These are phyloP conservation scores for Tupaia tana DNA, from an alignment of 2,113 vertebrate species.

Conservation along the genomic window DNA sequence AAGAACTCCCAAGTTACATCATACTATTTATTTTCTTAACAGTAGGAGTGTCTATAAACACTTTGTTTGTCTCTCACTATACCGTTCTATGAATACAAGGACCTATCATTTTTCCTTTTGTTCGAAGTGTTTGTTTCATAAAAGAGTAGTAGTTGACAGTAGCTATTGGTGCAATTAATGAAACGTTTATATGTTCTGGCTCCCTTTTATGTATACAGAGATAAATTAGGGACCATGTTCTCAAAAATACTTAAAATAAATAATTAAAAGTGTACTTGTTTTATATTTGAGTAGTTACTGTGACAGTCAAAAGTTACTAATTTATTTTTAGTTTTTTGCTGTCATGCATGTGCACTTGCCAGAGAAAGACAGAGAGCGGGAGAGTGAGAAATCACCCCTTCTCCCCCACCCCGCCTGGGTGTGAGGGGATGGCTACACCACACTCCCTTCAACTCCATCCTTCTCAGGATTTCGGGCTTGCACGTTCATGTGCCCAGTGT, in stretches of 20 bases:
- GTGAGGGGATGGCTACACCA: no score
- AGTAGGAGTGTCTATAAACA: not conserved
- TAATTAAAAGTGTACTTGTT: conserved; percentile 8
- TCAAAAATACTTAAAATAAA: not conserved
- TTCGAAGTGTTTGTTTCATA: not conserved
- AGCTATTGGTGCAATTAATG: not conserved
- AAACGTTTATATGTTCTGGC: not conserved
- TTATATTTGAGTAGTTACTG: conserved; percentile 8
- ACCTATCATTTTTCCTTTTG: not conserved
- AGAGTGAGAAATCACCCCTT: no score
- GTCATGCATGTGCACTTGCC: no score
- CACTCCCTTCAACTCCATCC: no score
- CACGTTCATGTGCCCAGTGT: no score
- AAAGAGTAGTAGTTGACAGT: not conserved
- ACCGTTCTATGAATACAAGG: not conserved
- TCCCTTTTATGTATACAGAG: not conserved
- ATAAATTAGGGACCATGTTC: not conserved
- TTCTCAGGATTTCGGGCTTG: no score
- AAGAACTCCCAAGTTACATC: conserved; percentile 46
- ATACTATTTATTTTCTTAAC: conserved; percentile 48
- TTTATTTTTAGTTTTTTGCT: no score
- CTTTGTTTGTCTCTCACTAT: not conserved
- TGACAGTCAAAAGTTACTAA: not conserved
- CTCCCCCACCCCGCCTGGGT: no score
- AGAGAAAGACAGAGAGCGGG: no score